These are phyloP conservation scores for Sylvietta virens DNA, from an alignment of 2,113 vertebrate species.

Conservation along the genomic window DNA sequence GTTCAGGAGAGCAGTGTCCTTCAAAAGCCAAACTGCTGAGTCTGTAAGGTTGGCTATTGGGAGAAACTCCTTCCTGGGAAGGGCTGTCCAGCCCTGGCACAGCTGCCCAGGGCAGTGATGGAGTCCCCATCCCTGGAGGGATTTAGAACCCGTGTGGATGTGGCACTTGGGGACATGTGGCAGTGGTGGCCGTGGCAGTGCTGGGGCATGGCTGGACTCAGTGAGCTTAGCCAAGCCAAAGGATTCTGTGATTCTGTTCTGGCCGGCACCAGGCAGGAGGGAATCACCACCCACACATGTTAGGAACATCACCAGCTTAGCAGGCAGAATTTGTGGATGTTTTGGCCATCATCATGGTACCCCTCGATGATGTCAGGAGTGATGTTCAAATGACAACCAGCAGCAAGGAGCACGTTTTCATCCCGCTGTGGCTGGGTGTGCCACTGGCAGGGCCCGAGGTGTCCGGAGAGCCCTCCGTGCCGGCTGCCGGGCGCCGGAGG, in stretches of 20 bases:
- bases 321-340: not conserved
- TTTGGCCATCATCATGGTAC: rapidly evolving
- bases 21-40: not conserved
- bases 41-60: not conserved
- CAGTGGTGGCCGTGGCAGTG: not conserved
- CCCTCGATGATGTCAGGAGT: not conserved
- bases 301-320: not conserved
- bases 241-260: not conserved
- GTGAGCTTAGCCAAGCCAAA: not conserved
- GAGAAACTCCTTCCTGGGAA: not conserved
- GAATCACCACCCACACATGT: not conserved
- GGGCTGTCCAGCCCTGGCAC: not conserved
- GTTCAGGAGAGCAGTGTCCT: not conserved
- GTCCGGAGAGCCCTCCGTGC: not conserved
- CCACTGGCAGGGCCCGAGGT: too few species aligned
- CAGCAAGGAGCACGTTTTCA: rapidly evolving
- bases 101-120: not conserved
- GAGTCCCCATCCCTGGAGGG: not conserved
- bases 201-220: not conserved
- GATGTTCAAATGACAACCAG: rapidly evolving
- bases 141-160: not conserved
- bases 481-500: too few species aligned
- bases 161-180: not conserved
- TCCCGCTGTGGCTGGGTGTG: not conserved
- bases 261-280: not conserved